Conservation (phyloP, 2,888 invertebrate genomes). For the Rhaphigaster nebulosa region DNA sequence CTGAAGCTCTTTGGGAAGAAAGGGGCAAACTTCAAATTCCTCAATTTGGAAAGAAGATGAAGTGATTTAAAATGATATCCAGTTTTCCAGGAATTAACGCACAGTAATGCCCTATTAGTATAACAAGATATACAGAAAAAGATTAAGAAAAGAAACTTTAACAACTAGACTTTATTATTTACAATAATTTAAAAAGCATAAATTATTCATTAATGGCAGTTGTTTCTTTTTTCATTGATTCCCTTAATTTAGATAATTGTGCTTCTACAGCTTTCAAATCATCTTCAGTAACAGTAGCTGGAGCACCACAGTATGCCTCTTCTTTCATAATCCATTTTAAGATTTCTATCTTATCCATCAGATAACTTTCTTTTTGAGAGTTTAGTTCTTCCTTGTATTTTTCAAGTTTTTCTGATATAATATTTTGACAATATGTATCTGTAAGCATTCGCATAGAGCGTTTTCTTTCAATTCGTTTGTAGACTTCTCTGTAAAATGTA, state of each 20-base stretch:
- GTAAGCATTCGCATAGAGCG: slow-evolving; percentile 80
- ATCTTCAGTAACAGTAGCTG: slow-evolving; percentile 77
- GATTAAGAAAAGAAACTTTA: not conserved
- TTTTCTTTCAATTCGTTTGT: slow-evolving; percentile 66
- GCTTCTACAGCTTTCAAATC: slow-evolving; percentile 76
- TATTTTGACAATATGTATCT: slow-evolving; percentile 78
- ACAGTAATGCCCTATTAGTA: too few species aligned
- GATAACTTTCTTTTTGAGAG: slow-evolving; percentile 80
- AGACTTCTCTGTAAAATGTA: slow-evolving; percentile 68
- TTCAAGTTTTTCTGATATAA: slow-evolving; percentile 76
- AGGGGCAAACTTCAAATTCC: too few species aligned
- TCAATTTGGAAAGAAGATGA: too few species aligned
- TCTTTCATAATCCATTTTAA: slow-evolving; percentile 82
- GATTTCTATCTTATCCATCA: slow-evolving; percentile 80
- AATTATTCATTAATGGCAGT: slow-evolving; percentile 7
- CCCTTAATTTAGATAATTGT: slow-evolving; percentile 70
- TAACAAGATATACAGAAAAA: too few species aligned
- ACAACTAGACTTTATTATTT: not conserved
- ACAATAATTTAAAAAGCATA: not conserved
- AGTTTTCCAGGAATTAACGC: too few species aligned
- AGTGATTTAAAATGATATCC: too few species aligned
- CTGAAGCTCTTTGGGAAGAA: too few species aligned
- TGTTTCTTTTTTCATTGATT: slow-evolving; percentile 56
- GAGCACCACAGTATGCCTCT: slow-evolving; percentile 77
- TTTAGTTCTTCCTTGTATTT: slow-evolving; percentile 78